A percentile compares a stretch with the other conserved stretches of the same genome.
Evolutionary conservation across 2,797 vertebrate genomes (phyloP).

Genomic region (Scleropages formosus): DNA sequence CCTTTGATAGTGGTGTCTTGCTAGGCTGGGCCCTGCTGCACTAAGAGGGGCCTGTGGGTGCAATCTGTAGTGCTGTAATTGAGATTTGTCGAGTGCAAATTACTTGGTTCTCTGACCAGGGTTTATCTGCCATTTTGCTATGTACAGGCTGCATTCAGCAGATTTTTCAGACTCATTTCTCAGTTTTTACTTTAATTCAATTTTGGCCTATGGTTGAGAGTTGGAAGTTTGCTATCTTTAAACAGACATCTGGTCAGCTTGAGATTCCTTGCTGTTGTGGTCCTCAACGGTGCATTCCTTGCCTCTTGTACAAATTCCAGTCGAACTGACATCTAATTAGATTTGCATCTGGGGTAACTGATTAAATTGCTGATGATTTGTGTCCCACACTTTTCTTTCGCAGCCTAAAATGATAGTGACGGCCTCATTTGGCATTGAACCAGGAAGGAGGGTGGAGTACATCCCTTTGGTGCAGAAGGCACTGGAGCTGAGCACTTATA

Average conservation of each 20-base stretch:
- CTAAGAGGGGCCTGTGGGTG: neutral
- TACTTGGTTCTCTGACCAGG: slow-evolving; percentile 4
- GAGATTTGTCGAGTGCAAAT: slow-evolving; percentile 14
- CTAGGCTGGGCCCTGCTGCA: neutral
- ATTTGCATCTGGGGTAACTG: neutral
- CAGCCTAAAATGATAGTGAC: slow-evolving; percentile 91
- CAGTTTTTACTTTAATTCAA: neutral
- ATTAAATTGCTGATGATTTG: neutral
- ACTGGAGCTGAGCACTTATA: slow-evolving; percentile 74
- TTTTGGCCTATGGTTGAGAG: neutral
- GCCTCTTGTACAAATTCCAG: neutral
- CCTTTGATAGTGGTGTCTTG: neutral
- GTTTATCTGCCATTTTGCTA: slow-evolving; percentile 1
- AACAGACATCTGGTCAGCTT: too few relatives aligned
- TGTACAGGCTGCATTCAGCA: neutral
- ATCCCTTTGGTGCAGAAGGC: slow-evolving; percentile 86
- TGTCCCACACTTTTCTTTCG: slow-evolving; percentile 29
- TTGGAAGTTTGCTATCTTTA: neutral
- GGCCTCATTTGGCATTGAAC: slow-evolving; percentile 92
- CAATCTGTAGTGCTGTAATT: neutral
- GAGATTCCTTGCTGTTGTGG: neutral
- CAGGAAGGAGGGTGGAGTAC: slow-evolving; percentile 84
- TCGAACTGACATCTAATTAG: neutral
- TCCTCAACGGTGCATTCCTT: neutral
- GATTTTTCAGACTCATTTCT: slow-evolving; percentile 9